Conservation (phyloP, 2,797 vertebrate species). For the Poecilia wingei region DNA sequence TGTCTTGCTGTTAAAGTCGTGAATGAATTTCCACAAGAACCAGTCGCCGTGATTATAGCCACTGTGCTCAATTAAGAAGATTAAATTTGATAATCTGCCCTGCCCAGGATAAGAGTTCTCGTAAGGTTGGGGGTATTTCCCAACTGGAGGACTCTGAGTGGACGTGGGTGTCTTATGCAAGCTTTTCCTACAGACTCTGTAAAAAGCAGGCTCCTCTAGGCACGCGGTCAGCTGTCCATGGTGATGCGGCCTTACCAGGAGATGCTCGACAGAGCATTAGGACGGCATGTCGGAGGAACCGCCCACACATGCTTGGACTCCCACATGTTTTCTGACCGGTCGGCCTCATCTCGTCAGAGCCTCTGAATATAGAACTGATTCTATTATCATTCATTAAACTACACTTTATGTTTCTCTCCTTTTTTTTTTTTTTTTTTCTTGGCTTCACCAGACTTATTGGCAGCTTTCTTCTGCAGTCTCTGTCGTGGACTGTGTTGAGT, state of each 20-base stretch:
- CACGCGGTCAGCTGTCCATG: slow-evolving; percentile 58
- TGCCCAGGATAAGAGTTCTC: slow-evolving; percentile 33
- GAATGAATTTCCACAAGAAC: slow-evolving; percentile 24
- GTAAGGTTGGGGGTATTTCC: slow-evolving; percentile 55
- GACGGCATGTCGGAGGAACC: slow-evolving; percentile 45
- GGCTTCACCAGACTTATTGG: slow-evolving; percentile 12
- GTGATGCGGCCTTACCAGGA: slow-evolving; percentile 41
- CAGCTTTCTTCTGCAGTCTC: slow-evolving; percentile 30
- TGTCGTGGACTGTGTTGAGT: slow-evolving; percentile 41
- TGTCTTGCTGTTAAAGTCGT: background rate
- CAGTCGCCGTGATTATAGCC: slow-evolving; percentile 22
- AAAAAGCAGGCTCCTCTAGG: slow-evolving; percentile 22
- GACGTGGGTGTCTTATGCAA: slow-evolving; percentile 57
- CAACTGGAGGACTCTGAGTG: slow-evolving; percentile 29
- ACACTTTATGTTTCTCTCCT: slow-evolving; percentile 1
- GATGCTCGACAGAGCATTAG: slow-evolving; percentile 39
- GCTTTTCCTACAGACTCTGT: slow-evolving; percentile 31
- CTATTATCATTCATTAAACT: slow-evolving; percentile 19
- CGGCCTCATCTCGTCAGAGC: slow-evolving; percentile 59
- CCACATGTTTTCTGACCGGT: slow-evolving; percentile 66
- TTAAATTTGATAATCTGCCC: slow-evolving; percentile 61
- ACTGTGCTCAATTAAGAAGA: slow-evolving; percentile 48
- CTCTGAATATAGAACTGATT: slow-evolving; percentile 41
- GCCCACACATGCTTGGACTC: slow-evolving; percentile 27
- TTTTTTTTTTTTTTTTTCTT: slow-evolving; percentile 16